Evolutionary conservation across 2,113 vertebrate species (phyloP), one percentile per base, ranked within the genome.

Genomic region (Oreochromis niloticus): DNA sequence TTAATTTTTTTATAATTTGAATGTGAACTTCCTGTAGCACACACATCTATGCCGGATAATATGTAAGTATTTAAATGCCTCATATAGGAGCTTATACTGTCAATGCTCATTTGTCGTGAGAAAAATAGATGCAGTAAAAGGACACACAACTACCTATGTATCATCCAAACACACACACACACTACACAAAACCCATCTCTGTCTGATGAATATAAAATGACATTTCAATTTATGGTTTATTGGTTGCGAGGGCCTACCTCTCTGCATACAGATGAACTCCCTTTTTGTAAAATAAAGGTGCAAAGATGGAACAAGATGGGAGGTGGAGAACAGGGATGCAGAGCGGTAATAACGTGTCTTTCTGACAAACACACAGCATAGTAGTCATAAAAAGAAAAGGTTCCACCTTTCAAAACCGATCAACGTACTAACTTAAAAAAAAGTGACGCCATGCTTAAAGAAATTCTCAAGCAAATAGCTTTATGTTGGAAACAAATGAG

Each of bases 151-250:
- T 19, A 52, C 46, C 17, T 52, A 32, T 52, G 46, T 78, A 63
- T 57, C 61, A 24, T 32, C 32, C 61, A 66, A 12, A 16, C 27
- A 55, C 39, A 48, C 34, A 7, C 3, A 63, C 34, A 7, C 61
- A 2, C 61, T 66, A 19, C 3, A 24, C 78, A 61, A 8, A 79
- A 34, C 9, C 39, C 11, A 43, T 17, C 55, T 41, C 39, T 63
- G 81, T 32, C 19, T 87, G 84, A 87, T 57, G 75, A 86, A 93
- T 87, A 52, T 12, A 68, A 90, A 86, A 91, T 87, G 88, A 91
- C 88, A 91, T 90, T 92, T 93, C 81, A 93, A 88, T 92, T 88
- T 84, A 61, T 36, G 32, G 56, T 75, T 79, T 85, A 34, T 61
- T 22, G 41, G 9, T 71, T 80, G 30, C 9, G 55, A 57, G 68